phyloP scores from a whole-genome alignment of 2,113 vertebrate genomes.

The Trachemys scripta region DNA sequence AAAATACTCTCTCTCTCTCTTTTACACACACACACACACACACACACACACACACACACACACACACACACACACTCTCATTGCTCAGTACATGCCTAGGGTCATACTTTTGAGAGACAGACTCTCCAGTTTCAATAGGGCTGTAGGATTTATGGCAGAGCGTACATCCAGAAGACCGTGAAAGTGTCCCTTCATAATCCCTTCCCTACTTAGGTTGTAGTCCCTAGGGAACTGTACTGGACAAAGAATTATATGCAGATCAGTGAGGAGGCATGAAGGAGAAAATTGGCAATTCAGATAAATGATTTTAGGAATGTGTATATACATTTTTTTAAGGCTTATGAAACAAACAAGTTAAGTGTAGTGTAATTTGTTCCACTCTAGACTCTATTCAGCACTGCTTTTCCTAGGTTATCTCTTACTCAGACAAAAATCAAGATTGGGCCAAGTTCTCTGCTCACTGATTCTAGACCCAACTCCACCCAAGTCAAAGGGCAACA shows the following conservation, averaged over 20 bases:
- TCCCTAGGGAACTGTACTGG: constrained; percentile 5
- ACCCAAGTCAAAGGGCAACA: constrained; percentile 13
- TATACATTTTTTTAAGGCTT: neutral
- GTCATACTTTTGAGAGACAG: constrained; percentile 47
- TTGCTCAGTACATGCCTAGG: constrained; percentile 62
- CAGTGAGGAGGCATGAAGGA: neutral
- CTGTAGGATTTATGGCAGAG: constrained; percentile 28
- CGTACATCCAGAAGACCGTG: neutral
- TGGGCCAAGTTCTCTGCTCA: neutral
- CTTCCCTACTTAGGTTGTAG: neutral
- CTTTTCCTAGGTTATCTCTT: neutral
- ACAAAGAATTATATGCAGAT: constrained; percentile 19
- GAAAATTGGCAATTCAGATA: neutral
- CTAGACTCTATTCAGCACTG: neutral
- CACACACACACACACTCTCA: neutral
- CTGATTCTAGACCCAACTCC: neutral
- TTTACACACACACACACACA: neutral
- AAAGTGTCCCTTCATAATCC: neutral
- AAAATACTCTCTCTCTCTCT: neutral
- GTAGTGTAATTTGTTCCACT: neutral
- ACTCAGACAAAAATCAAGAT: neutral
- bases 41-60: neutral
- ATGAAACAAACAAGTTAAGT: neutral
- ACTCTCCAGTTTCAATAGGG: constrained; percentile 26
- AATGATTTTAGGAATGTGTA: neutral